Percentiles rank a stretch among this genome's conserved stretches.
Evolutionary conservation across 2,888 invertebrate species (phyloP).

Genomic region (Acleris sparsana): DNA sequence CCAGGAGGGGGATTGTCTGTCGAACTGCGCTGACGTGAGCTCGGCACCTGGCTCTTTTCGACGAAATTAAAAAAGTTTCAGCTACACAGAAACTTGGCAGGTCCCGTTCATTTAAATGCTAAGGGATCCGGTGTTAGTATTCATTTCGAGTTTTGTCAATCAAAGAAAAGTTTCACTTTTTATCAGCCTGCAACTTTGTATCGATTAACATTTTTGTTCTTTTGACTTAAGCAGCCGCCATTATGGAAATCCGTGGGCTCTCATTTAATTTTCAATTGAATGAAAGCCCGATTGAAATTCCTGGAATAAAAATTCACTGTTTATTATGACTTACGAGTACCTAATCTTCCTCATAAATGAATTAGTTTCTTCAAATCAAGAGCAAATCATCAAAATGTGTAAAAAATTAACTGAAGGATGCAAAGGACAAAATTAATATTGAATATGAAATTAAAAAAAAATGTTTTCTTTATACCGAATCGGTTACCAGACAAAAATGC

Average conservation of each 20-base stretch:
- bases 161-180: conserved; percentile 66
- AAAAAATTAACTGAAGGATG: no score
- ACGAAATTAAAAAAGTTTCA: conserved; percentile 81
- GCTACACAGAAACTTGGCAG: conserved; percentile 66
- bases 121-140: conserved; percentile 74
- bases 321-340: no score
- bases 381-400: no score
- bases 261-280: conserved; percentile 11
- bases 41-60: conserved; percentile 75
- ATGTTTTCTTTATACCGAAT: no score
- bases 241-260: conserved; percentile 7
- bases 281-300: background rate
- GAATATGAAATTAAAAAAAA: no score
- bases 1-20: conserved; percentile 65
- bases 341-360: no score
- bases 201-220: conserved; percentile 51
- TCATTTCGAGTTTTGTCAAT: conserved; percentile 77
- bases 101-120: conserved; percentile 78
- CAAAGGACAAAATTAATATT: no score
- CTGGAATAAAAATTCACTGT: background rate
- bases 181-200: conserved; percentile 49
- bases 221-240: conserved; percentile 18
- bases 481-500: no score
- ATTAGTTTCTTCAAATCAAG: no score
- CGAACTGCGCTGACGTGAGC: conserved; percentile 69